Conservation (phyloP, 2,888 invertebrate genomes). For the Allolobophora icterica region DNA sequence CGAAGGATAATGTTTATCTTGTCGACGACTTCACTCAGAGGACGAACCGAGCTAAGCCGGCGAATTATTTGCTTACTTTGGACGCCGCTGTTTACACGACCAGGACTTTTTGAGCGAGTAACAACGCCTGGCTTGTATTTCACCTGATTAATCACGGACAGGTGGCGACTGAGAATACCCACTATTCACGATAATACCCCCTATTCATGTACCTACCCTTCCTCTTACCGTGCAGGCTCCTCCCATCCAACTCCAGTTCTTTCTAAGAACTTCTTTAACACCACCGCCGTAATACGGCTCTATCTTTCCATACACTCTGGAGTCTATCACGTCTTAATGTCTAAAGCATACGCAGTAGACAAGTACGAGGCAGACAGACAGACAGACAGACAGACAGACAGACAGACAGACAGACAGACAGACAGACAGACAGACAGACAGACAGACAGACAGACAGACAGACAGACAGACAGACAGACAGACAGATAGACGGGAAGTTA, state of each 20-base stretch:
- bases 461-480: neutral
- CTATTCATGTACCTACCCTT: neutral
- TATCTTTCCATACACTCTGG: too few relatives aligned
- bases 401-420: too few relatives aligned
- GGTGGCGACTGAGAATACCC: neutral
- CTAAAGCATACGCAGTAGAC: neutral
- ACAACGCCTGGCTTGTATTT: neutral
- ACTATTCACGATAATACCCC: neutral
- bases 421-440: neutral
- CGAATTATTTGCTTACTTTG: neutral
- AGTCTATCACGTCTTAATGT: neutral
- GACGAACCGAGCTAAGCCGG: neutral
- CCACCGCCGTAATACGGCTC: neutral
- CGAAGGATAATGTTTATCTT: slow-evolving; percentile 2
- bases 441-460: neutral
- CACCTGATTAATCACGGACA: slow-evolving; percentile 6
- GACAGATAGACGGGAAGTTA: neutral
- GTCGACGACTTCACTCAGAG: neutral
- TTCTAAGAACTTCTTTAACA: neutral
- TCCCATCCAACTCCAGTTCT: neutral
- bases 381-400: too few relatives aligned
- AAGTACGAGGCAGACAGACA: neutral
- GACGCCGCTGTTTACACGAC: neutral
- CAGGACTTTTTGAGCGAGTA: neutral
- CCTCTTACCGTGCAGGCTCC: too few relatives aligned